These are phyloP conservation scores for Ormyrus labotus DNA, from an alignment of 2,888 invertebrate species.

Conservation along the genomic window DNA sequence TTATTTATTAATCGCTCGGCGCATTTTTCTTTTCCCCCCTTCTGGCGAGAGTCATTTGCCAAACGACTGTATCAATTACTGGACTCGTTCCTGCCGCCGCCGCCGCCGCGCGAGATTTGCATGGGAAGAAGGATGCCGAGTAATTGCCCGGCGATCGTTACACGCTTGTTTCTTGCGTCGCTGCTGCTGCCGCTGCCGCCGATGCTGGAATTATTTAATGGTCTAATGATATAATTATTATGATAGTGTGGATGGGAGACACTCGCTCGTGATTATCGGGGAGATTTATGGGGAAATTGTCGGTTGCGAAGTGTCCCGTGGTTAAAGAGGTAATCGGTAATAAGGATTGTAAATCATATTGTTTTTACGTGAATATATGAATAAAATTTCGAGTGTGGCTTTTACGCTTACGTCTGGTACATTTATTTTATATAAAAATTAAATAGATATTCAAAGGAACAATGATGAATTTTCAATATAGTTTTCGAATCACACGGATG, in stretches of 20 bases:
- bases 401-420: neutral
- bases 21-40: slow-evolving; percentile 31
- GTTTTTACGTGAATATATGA: neutral
- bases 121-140: neutral
- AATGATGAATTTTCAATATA: too few relatives aligned
- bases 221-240: slow-evolving; percentile 28
- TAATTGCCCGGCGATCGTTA: neutral
- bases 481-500: too few relatives aligned
- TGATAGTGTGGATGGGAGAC: neutral
- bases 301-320: neutral
- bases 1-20: slow-evolving; percentile 65
- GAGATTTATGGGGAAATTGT: neutral
- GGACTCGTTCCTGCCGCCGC: neutral
- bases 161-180: neutral
- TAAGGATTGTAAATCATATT: too few relatives aligned
- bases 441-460: too few relatives aligned
- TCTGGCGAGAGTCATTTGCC: slow-evolving; percentile 36
- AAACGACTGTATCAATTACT: slow-evolving; percentile 42
- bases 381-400: neutral
- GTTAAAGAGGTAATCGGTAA: too few relatives aligned
- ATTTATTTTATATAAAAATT: too few relatives aligned
- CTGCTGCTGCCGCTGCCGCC: too few relatives aligned
- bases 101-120: slow-evolving; percentile 13
- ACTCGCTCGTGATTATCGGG: neutral
- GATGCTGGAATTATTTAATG: slow-evolving; percentile 16